Evolutionary conservation across 2,113 vertebrate species (phyloP), one percentile per base, ranked within the genome.

Genomic region (Mus pahari): DNA sequence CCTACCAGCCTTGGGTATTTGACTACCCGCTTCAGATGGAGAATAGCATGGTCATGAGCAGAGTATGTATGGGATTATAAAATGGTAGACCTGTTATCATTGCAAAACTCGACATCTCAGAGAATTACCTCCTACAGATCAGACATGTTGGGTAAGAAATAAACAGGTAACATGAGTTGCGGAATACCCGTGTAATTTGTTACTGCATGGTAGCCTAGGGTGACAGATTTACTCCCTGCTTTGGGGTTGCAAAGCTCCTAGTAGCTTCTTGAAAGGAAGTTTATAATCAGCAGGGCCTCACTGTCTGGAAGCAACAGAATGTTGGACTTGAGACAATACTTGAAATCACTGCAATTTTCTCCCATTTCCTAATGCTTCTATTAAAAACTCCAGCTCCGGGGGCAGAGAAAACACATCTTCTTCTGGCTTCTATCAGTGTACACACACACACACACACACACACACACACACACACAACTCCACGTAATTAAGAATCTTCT

Each of bases 91-190:
- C 39, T 60, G 42, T 86, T 94, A 53, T 33, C 66, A 48, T 81
- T 74, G 33, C 55, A 90, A 89, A 96, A 39, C 45, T 86, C 90
- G 94, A 48, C 74, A 87, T 82, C 77, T 92, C 87, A 75, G 77
- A 78, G 42, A 88, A 88, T 13, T 36, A 48, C 42, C 36, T 42
- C 42, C 36, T 42, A 66, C 36, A 7, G 2, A 16, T 36, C 10
- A 26, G 55, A 31, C 53, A 71, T 22, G 2, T 5, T 66, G 62
- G n/a, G 42, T 28, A 79, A 79, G 64, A 73, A 68, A 50, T 28
- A 89, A 79, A 64, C 33, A 17, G 70, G 10, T 13, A 2, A 0
- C 70, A 42, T 48, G 89, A 94, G 74, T 7, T 33, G 12, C n/a
- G n/a, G 74, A 58, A 55, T 70, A 8, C 33, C 39, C 36, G 19